A percentile compares a stretch with the other conserved stretches of the same genome.
These are phyloP conservation scores for Zeugodacus cucurbitae DNA, from an alignment of 1,140 invertebrate genomes.

Conservation along the genomic window DNA sequence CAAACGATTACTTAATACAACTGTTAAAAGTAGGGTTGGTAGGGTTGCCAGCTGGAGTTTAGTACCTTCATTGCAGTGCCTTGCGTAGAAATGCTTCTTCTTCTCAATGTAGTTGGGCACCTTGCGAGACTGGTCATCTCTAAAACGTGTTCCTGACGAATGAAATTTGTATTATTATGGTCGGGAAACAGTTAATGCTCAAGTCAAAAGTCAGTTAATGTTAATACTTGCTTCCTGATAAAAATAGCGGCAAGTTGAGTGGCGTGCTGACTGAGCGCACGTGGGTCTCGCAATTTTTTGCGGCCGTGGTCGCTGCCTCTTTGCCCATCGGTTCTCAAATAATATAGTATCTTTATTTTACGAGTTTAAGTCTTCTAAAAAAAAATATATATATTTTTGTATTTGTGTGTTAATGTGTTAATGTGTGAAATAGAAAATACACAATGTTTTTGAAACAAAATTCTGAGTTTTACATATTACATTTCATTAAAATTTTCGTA, in stretches of 20 bases:
- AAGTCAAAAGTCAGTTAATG: background rate
- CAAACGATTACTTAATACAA: too few species aligned
- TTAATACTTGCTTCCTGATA: background rate
- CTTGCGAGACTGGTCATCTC: background rate
- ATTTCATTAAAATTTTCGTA: too few species aligned
- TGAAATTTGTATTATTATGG: background rate
- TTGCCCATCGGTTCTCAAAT: background rate
- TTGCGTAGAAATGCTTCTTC: background rate
- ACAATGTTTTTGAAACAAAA: too few species aligned
- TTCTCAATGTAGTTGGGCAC: background rate
- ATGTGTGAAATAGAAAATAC: too few species aligned
- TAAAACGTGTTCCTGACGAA: conserved; percentile 2
- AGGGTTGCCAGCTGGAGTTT: background rate
- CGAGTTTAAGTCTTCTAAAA: background rate
- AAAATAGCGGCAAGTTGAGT: background rate
- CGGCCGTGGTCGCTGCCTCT: background rate
- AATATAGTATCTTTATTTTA: background rate
- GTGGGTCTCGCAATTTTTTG: background rate
- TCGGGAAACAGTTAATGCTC: background rate
- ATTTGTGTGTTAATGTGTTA: too few species aligned
- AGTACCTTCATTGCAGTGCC: background rate
- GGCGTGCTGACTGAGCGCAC: background rate
- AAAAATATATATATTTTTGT: background rate
- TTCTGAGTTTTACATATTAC: too few species aligned
- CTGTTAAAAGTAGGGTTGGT: background rate